phyloP scores from a whole-genome alignment of 1,140 invertebrate species.

The Euura saliciscinereae region DNA sequence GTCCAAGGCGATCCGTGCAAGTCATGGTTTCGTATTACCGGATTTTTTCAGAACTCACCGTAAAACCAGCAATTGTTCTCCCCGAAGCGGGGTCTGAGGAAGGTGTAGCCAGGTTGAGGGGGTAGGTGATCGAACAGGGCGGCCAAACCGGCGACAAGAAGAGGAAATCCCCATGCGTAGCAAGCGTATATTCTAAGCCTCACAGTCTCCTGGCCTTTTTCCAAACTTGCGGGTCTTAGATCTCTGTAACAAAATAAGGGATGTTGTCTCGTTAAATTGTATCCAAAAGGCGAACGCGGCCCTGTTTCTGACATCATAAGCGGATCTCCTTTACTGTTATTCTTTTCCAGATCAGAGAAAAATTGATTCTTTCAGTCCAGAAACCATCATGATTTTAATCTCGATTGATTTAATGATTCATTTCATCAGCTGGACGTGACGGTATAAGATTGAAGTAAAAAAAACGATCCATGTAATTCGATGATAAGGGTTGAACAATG shows the following conservation, averaged over 20 bases:
- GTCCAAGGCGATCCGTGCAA: constrained; percentile 31
- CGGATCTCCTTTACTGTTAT: too few species aligned
- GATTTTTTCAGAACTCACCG: constrained; percentile 56
- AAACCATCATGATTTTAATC: too few species aligned
- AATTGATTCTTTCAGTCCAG: too few species aligned
- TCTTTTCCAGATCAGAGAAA: too few species aligned
- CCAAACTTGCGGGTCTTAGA: constrained; percentile 79
- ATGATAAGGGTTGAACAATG: too few species aligned
- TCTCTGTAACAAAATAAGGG: constrained; percentile 68
- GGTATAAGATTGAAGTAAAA: too few species aligned
- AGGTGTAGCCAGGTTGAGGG: constrained; percentile 59
- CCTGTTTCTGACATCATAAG: too few species aligned
- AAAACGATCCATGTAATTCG: too few species aligned
- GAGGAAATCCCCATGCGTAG: constrained; percentile 82
- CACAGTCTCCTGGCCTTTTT: constrained; percentile 79
- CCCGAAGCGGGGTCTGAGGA: constrained; percentile 76
- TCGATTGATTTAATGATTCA: too few species aligned
- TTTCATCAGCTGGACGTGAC: too few species aligned
- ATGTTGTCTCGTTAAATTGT: constrained; percentile 7
- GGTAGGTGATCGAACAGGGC: constrained; percentile 73
- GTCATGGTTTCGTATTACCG: too few species aligned
- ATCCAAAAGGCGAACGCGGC: too few species aligned
- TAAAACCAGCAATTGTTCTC: constrained; percentile 81
- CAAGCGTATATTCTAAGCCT: constrained; percentile 76
- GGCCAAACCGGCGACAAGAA: constrained; percentile 73